phyloP scores from a whole-genome alignment of 2,888 invertebrate species.

The Dryomyza anilis region DNA sequence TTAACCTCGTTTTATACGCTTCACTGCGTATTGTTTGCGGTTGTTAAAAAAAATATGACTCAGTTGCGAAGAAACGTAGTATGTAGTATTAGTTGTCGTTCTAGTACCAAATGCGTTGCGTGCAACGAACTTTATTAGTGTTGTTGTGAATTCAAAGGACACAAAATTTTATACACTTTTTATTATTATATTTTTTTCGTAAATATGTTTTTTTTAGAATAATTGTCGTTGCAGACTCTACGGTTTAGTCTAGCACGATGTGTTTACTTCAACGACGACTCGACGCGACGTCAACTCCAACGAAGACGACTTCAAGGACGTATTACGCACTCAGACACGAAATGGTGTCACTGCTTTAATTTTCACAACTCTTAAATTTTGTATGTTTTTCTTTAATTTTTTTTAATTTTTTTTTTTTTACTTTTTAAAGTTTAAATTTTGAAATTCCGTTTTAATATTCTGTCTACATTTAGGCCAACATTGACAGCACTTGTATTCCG shows the following conservation, averaged over 20 bases:
- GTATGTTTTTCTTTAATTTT: neutral
- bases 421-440: neutral
- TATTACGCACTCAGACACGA: constrained; percentile 9
- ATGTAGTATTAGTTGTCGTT: too few relatives aligned
- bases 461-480: neutral
- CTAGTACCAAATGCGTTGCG: too few relatives aligned
- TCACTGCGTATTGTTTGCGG: neutral
- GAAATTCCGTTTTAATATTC: neutral
- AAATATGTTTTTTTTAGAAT: neutral
- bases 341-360: constrained; percentile 17
- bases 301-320: constrained; percentile 19
- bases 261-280: neutral
- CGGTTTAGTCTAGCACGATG: neutral
- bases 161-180: neutral
- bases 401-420: neutral
- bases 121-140: constrained; percentile 10
- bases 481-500: neutral
- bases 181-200: neutral
- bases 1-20: neutral
- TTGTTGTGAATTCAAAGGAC: neutral
- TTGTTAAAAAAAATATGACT: too few relatives aligned
- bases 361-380: neutral
- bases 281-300: neutral
- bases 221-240: neutral
- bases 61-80: too few relatives aligned